Conservation (phyloP, 2,113 vertebrate genomes). For the Corvus hawaiiensis region DNA sequence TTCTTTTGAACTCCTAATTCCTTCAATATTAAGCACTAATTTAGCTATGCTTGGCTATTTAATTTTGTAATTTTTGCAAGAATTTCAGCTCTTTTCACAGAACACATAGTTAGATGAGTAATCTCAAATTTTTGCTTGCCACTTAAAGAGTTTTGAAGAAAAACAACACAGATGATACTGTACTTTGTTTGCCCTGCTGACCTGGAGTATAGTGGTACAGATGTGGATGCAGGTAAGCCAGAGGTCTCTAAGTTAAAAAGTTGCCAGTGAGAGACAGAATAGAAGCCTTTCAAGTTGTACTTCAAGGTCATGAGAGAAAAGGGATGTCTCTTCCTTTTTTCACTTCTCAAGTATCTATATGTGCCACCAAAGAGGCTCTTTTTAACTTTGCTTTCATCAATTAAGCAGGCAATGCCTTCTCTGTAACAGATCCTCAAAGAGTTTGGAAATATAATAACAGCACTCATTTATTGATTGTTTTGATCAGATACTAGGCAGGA, state of each 20-base stretch:
- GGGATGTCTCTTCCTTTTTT: background rate
- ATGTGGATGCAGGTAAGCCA: background rate
- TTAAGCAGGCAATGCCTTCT: background rate
- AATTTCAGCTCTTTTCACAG: background rate
- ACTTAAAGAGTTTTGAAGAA: background rate
- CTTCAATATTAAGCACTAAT: background rate
- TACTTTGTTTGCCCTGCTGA: background rate
- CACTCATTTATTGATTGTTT: conserved; percentile 56
- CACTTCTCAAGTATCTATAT: background rate
- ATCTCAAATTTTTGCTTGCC: background rate
- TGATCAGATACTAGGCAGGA: conserved; percentile 44
- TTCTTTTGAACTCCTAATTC: conserved; percentile 17
- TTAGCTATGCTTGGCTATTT: background rate
- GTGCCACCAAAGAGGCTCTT: background rate
- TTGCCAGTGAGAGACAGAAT: background rate
- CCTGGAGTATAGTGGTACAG: background rate
- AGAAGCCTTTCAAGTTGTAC: background rate
- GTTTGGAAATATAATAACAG: conserved; percentile 45
- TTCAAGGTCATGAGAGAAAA: background rate
- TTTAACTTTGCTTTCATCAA: conserved; percentile 18
- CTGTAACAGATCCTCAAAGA: conserved; percentile 16
- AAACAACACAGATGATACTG: background rate
- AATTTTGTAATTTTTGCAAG: background rate
- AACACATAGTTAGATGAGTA: background rate
- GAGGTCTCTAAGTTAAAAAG: background rate